Evolutionary conservation across 2,113 vertebrate species (phyloP), one percentile per base, ranked within the genome.

Genomic region (Hippolais icterina): DNA sequence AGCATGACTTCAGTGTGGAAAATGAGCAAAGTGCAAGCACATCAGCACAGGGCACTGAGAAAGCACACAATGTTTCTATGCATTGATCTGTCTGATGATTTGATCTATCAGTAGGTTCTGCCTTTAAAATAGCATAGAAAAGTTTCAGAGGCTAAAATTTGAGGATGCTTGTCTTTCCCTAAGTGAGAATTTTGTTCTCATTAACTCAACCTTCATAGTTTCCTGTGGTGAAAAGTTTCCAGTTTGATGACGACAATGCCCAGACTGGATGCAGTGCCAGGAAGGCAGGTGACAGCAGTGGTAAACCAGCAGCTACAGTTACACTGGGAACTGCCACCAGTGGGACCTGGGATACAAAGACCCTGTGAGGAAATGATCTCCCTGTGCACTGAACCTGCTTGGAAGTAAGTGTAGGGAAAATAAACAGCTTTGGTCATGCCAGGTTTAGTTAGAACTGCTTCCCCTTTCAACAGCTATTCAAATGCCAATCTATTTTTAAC

Each of bases 401-500:
- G 84, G 83, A 92, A 93, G 25, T 52, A 80, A 85, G 37, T 3
- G 4, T 37, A 60, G 56, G 70, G 69, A 96, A 94, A 86, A 90
- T 35, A 93, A 90, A 72, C 49, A 77, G 47, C 65, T 70, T 80
- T 83, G 83, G 27, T 86, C 6, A 3, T 61, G 63, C 50, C 64
- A 42, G 39, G 46, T 76, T 93, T 90, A 81, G 61, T 83, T 87
- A 46, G 46, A 66, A 79, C 28, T 60, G 53, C 61, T 82, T 87
- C 75, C 61, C 85, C 60, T 87, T 91, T 83, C 87, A 66, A 64
- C 54, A 94, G 66, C 57, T 94, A 83, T 91, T 87, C 37, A 66
- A 83, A 94, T 76, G 54, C 39, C 87, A 77, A 50, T 75, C 87
- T 96, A 90, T 96, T 94, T 94, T 94, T 96, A 96, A 78, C 83